Evolutionary conservation across 2,797 vertebrate genomes (phyloP), one percentile per base, ranked within the genome.

Genomic region (Anguilla anguilla): DNA sequence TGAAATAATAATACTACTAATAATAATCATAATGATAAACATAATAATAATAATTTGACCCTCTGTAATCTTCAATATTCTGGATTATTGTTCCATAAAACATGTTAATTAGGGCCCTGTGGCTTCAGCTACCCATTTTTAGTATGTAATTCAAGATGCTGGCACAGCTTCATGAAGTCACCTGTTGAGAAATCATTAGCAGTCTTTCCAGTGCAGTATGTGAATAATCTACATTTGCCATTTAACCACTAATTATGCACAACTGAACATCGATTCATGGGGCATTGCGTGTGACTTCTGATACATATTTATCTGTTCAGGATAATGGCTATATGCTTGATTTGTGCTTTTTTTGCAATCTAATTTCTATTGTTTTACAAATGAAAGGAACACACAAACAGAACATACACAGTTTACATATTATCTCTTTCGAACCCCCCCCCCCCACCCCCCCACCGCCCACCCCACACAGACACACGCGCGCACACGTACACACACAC

Each of bases 101-200:
- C n/a, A 28, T 69, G n/a, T 69, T 69, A 69, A 69, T 69, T 69
- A 69, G n/a, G 64, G 64, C 25, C 19, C 25, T 28, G n/a, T n/a
- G 64, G 64, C 28, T 28, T 69, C 64, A 69, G 64, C 25, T 9
- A 69, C 64, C n/a, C 7, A 28, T 69, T 28, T 69, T 10, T 28
- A 19, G 64, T 28, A 6, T n/a, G 64, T 69, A 28, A 28, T 69
- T 69, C 64, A 7, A n/a, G n/a, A 69, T 69, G n/a, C 19, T 22
- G 61, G 61, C 19, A 64, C 61, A 6, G 64, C n/a, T 39, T 77
- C 15, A 77, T 77, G 72, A 35, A 77, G 28, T 35, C 72, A 77
- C 72, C 72, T 77, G 72, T 77, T 77, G 72, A 77, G 72, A 11
- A 72, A 72, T 72, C 67, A 72, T 72, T 72, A 72, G 31, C n/a